Percentiles rank a stretch among this genome's conserved stretches.
Evolutionary conservation across 2,888 invertebrate genomes (phyloP).

Genomic region (Leptopterna dolabrata): DNA sequence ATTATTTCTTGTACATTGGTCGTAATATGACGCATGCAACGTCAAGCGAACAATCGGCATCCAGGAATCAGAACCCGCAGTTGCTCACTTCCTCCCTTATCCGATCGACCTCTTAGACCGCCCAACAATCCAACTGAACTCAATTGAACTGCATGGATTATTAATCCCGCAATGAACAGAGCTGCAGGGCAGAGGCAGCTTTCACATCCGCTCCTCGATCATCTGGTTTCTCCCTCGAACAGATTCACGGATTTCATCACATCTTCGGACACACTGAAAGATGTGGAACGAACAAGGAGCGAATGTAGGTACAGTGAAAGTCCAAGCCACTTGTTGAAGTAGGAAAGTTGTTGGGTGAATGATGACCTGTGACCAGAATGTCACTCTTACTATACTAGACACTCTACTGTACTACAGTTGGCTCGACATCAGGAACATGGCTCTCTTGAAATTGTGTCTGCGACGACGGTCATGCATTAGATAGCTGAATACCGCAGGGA

Average conservation of each 20-base stretch:
- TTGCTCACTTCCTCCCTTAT: neutral
- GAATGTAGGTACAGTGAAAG: constrained; percentile 5
- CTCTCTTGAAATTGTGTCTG: too few relatives aligned
- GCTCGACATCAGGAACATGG: neutral
- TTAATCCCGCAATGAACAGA: constrained; percentile 10
- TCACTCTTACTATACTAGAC: too few relatives aligned
- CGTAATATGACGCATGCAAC: too few relatives aligned
- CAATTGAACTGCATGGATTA: constrained; percentile 17
- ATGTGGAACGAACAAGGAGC: neutral
- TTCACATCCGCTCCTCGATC: constrained; percentile 34
- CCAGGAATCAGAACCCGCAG: neutral
- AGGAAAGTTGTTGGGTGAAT: neutral
- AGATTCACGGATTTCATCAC: constrained; percentile 19
- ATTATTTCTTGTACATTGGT: too few relatives aligned
- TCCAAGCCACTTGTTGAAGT: neutral
- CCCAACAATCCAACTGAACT: neutral
- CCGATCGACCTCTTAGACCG: neutral
- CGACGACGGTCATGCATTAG: too few relatives aligned
- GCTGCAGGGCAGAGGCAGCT: neutral
- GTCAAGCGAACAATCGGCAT: too few relatives aligned
- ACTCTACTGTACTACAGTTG: too few relatives aligned
- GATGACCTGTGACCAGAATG: neutral
- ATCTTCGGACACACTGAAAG: neutral
- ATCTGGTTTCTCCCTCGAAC: neutral
- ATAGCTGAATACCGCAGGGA: too few relatives aligned